Conservation (phyloP, 2,888 invertebrate genomes). For the Schrankia costaestrigalis region DNA sequence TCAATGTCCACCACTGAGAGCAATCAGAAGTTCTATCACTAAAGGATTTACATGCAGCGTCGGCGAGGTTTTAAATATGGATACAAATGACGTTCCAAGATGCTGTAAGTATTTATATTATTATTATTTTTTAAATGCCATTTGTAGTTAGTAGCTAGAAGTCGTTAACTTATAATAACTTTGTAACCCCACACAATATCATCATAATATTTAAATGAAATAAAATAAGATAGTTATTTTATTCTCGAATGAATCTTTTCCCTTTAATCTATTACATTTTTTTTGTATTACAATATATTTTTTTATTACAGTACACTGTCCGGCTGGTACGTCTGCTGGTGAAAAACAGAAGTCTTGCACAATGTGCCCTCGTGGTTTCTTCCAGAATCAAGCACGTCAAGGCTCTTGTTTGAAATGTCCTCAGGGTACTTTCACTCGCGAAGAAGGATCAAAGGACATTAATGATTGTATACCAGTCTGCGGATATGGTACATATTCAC, state of each 20-base stretch:
- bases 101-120: constrained; percentile 86
- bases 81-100: constrained; percentile 93
- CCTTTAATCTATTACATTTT: too few species aligned
- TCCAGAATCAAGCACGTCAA: constrained; percentile 95
- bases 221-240: too few species aligned
- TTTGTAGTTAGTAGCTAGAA: too few species aligned
- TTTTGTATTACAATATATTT: constrained; percentile 1
- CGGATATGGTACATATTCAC: constrained; percentile 97
- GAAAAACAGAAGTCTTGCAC: constrained; percentile 95
- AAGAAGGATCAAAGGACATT: constrained; percentile 92
- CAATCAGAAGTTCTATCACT: constrained; percentile 89
- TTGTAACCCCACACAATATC: too few species aligned
- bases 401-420: constrained; percentile 95
- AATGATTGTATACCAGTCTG: constrained; percentile 96
- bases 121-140: constrained; percentile 1
- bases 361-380: constrained; percentile 94
- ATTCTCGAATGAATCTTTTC: too few species aligned
- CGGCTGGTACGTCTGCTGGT: constrained; percentile 96
- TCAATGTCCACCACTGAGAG: constrained; percentile 94
- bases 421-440: constrained; percentile 94
- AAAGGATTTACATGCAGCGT: constrained; percentile 96
- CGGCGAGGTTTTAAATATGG: constrained; percentile 96
- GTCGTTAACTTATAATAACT: too few species aligned
- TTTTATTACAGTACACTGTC: constrained; percentile 91
- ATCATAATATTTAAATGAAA: too few species aligned